Percentiles rank a stretch among this genome's conserved stretches.
phyloP scores from a whole-genome alignment of 2,888 invertebrate genomes.

The Amiota communis region DNA sequence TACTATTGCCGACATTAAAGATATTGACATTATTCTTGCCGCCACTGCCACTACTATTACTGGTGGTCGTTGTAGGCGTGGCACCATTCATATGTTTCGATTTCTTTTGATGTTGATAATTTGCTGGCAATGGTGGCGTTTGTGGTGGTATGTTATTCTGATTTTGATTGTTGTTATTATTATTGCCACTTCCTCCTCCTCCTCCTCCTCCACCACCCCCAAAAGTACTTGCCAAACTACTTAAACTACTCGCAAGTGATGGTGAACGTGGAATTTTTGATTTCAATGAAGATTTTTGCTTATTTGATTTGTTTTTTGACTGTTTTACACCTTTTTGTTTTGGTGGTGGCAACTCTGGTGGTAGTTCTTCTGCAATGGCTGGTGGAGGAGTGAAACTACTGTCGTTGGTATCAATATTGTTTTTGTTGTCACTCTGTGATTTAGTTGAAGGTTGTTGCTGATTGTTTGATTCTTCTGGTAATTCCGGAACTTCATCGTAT shows the following conservation, averaged over 20 bases:
- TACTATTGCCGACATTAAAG: constrained; percentile 37
- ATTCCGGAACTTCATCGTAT: constrained; percentile 69
- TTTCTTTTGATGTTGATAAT: constrained; percentile 59
- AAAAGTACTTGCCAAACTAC: constrained; percentile 61
- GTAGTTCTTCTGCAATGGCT: constrained; percentile 45
- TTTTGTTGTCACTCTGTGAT: constrained; percentile 40
- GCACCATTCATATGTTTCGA: constrained; percentile 67
- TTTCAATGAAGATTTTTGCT: constrained; percentile 61
- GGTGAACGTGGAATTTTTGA: constrained; percentile 69
- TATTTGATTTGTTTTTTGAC: constrained; percentile 61
- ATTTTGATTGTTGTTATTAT: constrained; percentile 48
- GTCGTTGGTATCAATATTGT: constrained; percentile 38
- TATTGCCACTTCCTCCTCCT: constrained; percentile 43
- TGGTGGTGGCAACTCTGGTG: constrained; percentile 67
- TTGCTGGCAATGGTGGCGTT: constrained; percentile 70
- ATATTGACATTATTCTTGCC: constrained; percentile 30
- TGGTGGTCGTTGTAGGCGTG: constrained; percentile 41
- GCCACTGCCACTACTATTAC: constrained; percentile 20
- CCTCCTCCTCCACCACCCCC: constrained; percentile 52
- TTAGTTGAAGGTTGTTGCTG: constrained; percentile 52
- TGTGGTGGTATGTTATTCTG: constrained; percentile 61
- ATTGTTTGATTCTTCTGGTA: constrained; percentile 65
- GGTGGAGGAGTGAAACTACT: constrained; percentile 34
- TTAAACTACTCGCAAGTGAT: constrained; percentile 64
- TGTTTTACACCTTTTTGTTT: constrained; percentile 68